A percentile compares a stretch with the other conserved stretches of the same genome.
These are phyloP conservation scores for Drosophila fungiperda DNA, from an alignment of 2,888 invertebrate species.

Conservation along the genomic window DNA sequence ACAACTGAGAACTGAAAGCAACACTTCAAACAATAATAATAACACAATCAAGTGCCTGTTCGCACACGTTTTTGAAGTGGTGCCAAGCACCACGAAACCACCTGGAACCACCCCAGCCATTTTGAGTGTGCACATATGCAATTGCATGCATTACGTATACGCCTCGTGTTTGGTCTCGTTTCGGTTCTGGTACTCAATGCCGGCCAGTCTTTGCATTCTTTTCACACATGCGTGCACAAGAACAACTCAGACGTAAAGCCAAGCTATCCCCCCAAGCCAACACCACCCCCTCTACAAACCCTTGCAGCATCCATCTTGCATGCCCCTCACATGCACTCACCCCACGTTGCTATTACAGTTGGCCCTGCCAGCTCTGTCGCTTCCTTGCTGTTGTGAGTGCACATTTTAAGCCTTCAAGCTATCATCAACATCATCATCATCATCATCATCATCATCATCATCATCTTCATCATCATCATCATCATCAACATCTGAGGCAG, in stretches of 20 bases:
- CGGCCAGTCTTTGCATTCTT: slow-evolving; percentile 61
- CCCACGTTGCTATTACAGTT: slow-evolving; percentile 17
- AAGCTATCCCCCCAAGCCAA: slow-evolving; percentile 21
- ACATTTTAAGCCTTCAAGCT: slow-evolving; percentile 76
- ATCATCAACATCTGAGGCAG: slow-evolving; percentile 22
- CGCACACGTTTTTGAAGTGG: slow-evolving; percentile 71
- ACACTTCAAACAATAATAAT: slow-evolving; percentile 81
- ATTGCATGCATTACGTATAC: slow-evolving; percentile 73
- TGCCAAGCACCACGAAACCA: slow-evolving; percentile 27
- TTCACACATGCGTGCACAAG: slow-evolving; percentile 77
- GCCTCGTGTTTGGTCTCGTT: slow-evolving; percentile 35
- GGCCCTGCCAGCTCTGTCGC: background rate
- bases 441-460: background rate
- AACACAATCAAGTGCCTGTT: slow-evolving; percentile 79
- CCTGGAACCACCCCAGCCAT: slow-evolving; percentile 2
- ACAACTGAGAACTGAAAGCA: slow-evolving; percentile 59
- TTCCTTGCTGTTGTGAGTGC: slow-evolving; percentile 47
- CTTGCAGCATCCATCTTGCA: background rate
- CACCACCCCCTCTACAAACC: background rate
- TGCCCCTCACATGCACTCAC: slow-evolving; percentile 10
- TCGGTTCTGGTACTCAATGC: slow-evolving; percentile 15
- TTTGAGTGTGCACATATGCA: slow-evolving; percentile 66
- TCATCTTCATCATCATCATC: background rate
- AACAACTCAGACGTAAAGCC: slow-evolving; percentile 36
- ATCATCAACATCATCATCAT: slow-evolving; percentile 47